Evolutionary conservation across 2,888 invertebrate genomes (phyloP).

Genomic region (Alcis repandata): DNA sequence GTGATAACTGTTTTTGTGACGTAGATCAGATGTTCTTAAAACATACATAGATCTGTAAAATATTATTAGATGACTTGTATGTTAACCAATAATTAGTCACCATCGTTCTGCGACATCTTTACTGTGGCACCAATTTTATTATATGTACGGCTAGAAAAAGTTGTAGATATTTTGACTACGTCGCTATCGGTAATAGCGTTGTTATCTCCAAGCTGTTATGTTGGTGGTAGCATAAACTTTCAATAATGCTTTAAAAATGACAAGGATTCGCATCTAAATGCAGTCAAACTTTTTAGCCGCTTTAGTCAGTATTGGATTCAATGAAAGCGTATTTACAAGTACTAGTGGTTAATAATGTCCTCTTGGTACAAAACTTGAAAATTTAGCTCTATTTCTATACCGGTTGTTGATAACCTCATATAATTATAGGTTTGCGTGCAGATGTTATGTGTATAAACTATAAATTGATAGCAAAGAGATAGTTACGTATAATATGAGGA

Average conservation of each 20-base stretch:
- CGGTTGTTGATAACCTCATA: constrained; percentile 49
- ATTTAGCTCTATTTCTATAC: constrained; percentile 23
- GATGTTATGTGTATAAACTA: constrained; percentile 54
- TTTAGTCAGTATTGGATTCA: constrained; percentile 1
- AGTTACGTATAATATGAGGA: constrained; percentile 11
- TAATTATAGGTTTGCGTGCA: constrained; percentile 68
- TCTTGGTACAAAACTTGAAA: constrained; percentile 8
- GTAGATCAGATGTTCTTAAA: constrained; percentile 10
- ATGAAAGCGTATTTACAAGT: constrained; percentile 10
- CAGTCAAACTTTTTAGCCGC: background rate
- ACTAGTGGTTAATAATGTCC: background rate
- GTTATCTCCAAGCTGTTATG: too few species aligned
- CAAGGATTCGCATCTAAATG: background rate
- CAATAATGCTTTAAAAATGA: background rate
- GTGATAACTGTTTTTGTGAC: constrained; percentile 5
- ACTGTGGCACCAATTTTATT: background rate
- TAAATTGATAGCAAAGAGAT: background rate
- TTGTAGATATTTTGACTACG: background rate
- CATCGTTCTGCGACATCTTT: background rate
- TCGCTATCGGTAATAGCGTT: background rate
- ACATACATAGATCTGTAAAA: constrained; percentile 1
- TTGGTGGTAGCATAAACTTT: background rate
- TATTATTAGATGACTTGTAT: background rate
- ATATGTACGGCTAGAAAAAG: background rate
- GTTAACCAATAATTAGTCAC: background rate